phyloP scores from a whole-genome alignment of 2,113 vertebrate genomes.

The Burhinus bistriatus region DNA sequence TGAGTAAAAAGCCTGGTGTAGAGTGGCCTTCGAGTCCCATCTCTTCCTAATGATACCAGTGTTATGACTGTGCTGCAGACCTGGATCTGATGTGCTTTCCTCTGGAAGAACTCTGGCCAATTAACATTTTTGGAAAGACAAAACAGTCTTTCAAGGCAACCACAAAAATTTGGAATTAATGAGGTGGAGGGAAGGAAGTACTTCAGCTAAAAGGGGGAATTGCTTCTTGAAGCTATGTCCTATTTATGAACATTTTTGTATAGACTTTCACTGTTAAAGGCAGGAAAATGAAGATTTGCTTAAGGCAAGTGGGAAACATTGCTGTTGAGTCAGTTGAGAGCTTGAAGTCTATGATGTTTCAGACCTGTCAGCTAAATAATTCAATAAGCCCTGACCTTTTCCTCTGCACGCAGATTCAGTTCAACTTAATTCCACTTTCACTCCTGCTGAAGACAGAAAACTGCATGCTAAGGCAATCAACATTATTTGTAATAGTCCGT shows the following conservation, averaged over 20 bases:
- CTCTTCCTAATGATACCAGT: background rate
- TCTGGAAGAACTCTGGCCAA: background rate
- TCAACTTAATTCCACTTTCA: background rate
- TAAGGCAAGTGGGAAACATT: background rate
- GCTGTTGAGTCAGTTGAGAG: background rate
- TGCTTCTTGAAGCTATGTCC: background rate
- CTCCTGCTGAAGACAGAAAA: background rate
- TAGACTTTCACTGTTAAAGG: background rate
- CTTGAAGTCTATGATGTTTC: background rate
- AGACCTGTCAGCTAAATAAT: background rate
- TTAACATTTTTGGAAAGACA: background rate
- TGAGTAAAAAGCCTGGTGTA: background rate
- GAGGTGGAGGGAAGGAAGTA: background rate
- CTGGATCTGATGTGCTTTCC: background rate
- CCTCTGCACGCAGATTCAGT: background rate
- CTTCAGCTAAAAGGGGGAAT: background rate
- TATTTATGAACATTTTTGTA: background rate
- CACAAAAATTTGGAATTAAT: background rate
- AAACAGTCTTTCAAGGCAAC: background rate
- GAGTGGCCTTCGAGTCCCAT: background rate
- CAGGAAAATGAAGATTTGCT: background rate
- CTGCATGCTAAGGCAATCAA: background rate
- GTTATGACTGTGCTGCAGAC: background rate
- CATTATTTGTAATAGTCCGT: background rate
- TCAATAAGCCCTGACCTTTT: background rate